Conservation (phyloP, 1,140 invertebrate species). For the Zelostemma sp. region DNA sequence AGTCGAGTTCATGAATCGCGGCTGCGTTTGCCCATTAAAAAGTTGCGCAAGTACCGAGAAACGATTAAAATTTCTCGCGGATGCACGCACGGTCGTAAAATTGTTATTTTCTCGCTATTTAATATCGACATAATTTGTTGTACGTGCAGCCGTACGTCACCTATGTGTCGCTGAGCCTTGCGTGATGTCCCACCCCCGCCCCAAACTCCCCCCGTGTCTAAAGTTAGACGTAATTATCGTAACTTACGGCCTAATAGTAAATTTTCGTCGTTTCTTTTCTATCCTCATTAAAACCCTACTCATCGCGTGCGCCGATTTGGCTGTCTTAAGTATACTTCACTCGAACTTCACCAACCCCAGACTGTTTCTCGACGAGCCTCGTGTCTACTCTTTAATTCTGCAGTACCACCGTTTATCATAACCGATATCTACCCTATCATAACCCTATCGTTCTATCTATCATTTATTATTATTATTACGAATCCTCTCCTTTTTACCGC, state of each 20-base stretch:
- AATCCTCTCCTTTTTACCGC: constrained; percentile 57
- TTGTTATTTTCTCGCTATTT: too few species aligned
- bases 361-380: constrained; percentile 18
- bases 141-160: not conserved
- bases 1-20: too few species aligned
- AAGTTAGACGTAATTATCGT: constrained; percentile 48
- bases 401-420: constrained; percentile 52
- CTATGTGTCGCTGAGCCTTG: constrained; percentile 38
- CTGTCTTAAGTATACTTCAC: constrained; percentile 7
- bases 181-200: constrained; percentile 14
- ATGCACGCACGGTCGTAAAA: too few species aligned
- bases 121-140: too few species aligned
- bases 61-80: too few species aligned
- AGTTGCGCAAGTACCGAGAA: too few species aligned
- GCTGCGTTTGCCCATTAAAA: not conserved
- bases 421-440: too few species aligned
- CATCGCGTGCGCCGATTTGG: constrained; percentile 9
- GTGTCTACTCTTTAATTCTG: constrained; percentile 34
- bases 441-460: constrained; percentile 44
- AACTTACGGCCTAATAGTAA: constrained; percentile 60
- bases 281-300: constrained; percentile 6
- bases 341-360: too few species aligned
- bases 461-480: constrained; percentile 55
- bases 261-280: constrained; percentile 45
- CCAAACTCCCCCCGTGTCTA: constrained; percentile 34